Conservation (phyloP, 2,888 invertebrate genomes). For the Taenaris catops region DNA sequence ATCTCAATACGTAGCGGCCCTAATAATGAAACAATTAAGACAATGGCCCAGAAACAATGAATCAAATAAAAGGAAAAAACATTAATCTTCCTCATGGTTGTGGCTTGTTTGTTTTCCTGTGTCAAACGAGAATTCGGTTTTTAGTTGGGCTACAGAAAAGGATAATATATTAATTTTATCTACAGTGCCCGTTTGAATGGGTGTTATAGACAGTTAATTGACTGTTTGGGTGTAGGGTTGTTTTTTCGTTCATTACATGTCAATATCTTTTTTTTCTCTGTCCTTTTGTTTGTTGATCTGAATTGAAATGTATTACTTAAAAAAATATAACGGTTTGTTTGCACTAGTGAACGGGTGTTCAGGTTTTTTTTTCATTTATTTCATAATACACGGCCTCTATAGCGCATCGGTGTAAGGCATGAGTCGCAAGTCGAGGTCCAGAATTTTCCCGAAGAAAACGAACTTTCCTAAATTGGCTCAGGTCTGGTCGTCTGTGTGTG, state of each 20-base stretch:
- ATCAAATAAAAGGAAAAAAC: slow-evolving; percentile 29
- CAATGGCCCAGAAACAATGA: slow-evolving; percentile 39
- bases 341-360: no score
- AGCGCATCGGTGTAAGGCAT: no score
- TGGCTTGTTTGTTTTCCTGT: slow-evolving; percentile 53
- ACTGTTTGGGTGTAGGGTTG: slow-evolving; percentile 16
- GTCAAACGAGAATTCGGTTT: slow-evolving; percentile 56
- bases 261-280: slow-evolving; percentile 1
- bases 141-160: slow-evolving; percentile 39
- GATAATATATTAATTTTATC: slow-evolving; percentile 36
- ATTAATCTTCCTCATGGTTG: slow-evolving; percentile 62
- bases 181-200: slow-evolving; percentile 22
- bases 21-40: slow-evolving; percentile 66
- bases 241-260: slow-evolving; percentile 13
- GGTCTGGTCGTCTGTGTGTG: no score
- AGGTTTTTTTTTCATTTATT: no score
- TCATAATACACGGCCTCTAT: no score
- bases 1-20: slow-evolving; percentile 23
- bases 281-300: slow-evolving; percentile 2
- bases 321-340: no score
- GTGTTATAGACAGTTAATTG: slow-evolving; percentile 34
- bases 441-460: no score
- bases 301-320: slow-evolving; percentile 3
- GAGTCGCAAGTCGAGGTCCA: no score
- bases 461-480: no score